These are phyloP conservation scores for Drosophila gaucha DNA, from an alignment of 2,888 invertebrate genomes.

Conservation along the genomic window DNA sequence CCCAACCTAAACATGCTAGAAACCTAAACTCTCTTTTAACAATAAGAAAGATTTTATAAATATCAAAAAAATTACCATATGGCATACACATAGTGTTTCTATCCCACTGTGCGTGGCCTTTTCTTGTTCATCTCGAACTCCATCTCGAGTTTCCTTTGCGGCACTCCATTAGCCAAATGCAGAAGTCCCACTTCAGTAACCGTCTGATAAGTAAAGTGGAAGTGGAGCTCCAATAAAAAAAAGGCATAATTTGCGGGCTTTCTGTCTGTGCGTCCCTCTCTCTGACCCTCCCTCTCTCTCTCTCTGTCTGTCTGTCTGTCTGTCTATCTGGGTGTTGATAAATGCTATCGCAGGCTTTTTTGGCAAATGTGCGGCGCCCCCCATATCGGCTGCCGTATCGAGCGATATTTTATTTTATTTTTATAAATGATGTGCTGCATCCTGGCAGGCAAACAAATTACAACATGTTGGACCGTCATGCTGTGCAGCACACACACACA, in stretches of 20 bases:
- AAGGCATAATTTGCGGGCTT: slow-evolving; percentile 52
- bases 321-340: slow-evolving; percentile 46
- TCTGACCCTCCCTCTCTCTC: background rate
- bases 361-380: slow-evolving; percentile 65
- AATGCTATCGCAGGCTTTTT: slow-evolving; percentile 62
- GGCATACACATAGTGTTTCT: fast-evolving
- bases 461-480: slow-evolving; percentile 64
- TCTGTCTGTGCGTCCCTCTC: slow-evolving; percentile 7
- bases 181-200: slow-evolving; percentile 40
- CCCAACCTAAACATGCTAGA: too few species aligned
- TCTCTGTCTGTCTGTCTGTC: background rate
- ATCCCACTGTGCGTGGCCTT: slow-evolving; percentile 30
- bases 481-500: slow-evolving; percentile 41
- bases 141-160: slow-evolving; percentile 48
- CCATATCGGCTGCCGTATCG: slow-evolving; percentile 37
- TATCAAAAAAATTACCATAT: background rate
- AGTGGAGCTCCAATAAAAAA: slow-evolving; percentile 31
- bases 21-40: too few species aligned
- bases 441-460: slow-evolving; percentile 71
- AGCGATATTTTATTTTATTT: slow-evolving; percentile 40
- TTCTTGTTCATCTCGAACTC: slow-evolving; percentile 22
- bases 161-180: slow-evolving; percentile 69
- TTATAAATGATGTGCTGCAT: slow-evolving; percentile 74
- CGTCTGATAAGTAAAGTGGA: slow-evolving; percentile 63
- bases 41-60: too few species aligned